Conservation (phyloP, 37 sponge, comb jelly and placozoan species). For the Tethya wilhelma region DNA sequence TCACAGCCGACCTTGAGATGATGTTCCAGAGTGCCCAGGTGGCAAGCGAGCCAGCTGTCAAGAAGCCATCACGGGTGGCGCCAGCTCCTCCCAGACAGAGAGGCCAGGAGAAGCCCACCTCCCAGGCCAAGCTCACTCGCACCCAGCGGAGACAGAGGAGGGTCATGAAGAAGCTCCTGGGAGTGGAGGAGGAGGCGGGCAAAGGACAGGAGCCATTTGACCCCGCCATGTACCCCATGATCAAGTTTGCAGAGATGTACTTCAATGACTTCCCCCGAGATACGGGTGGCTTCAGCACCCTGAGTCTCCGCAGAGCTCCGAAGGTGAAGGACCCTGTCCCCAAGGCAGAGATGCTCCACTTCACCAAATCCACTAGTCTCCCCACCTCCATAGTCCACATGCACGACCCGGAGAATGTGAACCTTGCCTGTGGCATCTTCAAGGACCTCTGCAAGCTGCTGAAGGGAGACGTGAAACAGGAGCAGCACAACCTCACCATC, state of each 20-base stretch:
- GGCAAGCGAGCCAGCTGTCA: conserved; percentile 31
- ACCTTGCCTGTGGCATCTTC: conserved; percentile 93
- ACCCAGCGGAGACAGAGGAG: conserved; percentile 85
- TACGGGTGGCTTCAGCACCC: conserved; percentile 75
- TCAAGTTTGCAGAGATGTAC: conserved; percentile 92
- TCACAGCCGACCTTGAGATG: conserved; percentile 71
- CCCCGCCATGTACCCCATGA: conserved; percentile 74
- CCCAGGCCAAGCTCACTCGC: conserved; percentile 41
- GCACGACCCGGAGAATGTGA: conserved; percentile 97
- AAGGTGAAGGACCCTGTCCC: conserved; percentile 74
- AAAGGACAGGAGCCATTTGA: conserved; percentile 65
- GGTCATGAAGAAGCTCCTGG: conserved; percentile 85
- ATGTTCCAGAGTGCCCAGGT: conserved; percentile 67
- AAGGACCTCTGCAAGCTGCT: conserved; percentile 90
- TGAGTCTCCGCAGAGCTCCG: conserved; percentile 62
- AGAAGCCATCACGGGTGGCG: conserved; percentile 51
- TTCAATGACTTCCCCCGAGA: conserved; percentile 93
- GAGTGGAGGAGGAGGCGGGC: conserved; percentile 72
- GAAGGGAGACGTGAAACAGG: conserved; percentile 80
- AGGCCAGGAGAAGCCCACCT: not conserved
- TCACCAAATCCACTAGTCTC: conserved; percentile 63
- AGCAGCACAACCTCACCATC: conserved; percentile 82
- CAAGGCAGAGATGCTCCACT: conserved; percentile 86
- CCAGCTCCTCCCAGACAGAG: conserved; percentile 37
- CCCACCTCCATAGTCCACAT: conserved; percentile 95